Percentiles rank a stretch among this genome's conserved stretches.
These are phyloP conservation scores for Sebastes iracundus DNA, from an alignment of 2,797 vertebrate species.

Conservation along the genomic window DNA sequence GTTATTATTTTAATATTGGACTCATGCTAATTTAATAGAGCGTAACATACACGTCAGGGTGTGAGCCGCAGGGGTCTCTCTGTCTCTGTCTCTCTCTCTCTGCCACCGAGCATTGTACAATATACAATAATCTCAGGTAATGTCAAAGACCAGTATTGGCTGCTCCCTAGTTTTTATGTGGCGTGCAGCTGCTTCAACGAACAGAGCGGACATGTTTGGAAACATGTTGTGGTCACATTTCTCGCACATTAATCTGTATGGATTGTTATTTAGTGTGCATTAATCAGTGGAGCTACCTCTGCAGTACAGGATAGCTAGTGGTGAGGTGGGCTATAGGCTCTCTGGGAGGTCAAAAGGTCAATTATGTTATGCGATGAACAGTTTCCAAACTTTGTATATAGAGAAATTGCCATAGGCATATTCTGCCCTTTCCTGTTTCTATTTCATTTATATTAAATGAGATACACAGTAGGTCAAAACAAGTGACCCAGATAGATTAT, in stretches of 20 bases:
- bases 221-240: not conserved
- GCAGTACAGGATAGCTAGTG: constrained; percentile 21
- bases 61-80: constrained; percentile 73
- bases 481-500: not conserved
- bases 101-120: constrained; percentile 41
- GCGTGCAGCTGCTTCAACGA: not conserved
- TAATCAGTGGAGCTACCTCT: constrained; percentile 76
- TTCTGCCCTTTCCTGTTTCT: not conserved
- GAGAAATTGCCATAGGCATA: not conserved
- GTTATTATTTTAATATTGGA: constrained; percentile 87
- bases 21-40: constrained; percentile 83
- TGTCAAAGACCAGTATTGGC: constrained; percentile 41
- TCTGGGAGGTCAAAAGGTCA: constrained; percentile 27
- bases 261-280: not conserved
- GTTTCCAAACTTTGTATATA: constrained; percentile 2
- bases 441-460: not conserved
- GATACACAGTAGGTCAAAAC: not conserved
- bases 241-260: not conserved
- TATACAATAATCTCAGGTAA: constrained; percentile 56
- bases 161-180: constrained; percentile 35
- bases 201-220: not conserved
- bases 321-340: constrained; percentile 3
- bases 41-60: constrained; percentile 74
- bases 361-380: not conserved
- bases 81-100: constrained; percentile 32